These are phyloP conservation scores for Kryptopterus vitreolus DNA, from an alignment of 2,797 vertebrate genomes.

Conservation along the genomic window DNA sequence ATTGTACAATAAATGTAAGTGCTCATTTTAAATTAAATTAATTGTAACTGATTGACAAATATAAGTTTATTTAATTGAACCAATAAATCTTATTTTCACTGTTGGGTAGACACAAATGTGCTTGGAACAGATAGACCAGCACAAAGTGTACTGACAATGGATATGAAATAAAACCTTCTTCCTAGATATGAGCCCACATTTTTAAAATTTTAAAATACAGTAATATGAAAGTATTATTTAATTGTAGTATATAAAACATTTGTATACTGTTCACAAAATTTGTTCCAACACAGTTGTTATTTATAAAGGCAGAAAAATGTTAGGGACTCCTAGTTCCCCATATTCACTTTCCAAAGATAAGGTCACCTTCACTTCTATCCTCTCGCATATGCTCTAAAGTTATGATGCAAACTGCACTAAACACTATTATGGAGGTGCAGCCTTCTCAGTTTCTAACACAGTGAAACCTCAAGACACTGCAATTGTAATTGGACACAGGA, in stretches of 20 bases:
- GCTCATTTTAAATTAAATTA: neutral
- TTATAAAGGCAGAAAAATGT: neutral
- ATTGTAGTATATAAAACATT: no score
- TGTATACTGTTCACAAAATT: neutral
- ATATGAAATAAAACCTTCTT: neutral
- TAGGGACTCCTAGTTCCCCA: neutral
- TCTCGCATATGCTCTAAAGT: constrained; percentile 7
- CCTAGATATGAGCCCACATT: neutral
- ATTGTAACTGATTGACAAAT: neutral
- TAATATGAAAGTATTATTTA: neutral
- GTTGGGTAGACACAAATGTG: neutral
- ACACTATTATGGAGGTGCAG: neutral
- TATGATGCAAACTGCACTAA: neutral
- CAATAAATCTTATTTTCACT: neutral
- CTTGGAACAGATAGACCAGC: neutral
- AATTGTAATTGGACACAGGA: constrained; percentile 55
- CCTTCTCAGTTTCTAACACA: constrained; percentile 18
- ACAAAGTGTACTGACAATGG: neutral
- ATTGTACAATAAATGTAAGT: neutral
- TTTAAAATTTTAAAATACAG: neutral
- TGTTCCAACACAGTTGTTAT: neutral
- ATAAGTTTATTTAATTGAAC: no score
- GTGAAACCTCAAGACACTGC: neutral
- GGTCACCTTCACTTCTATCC: neutral
- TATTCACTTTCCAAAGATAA: constrained; percentile 18